A percentile compares a stretch with the other conserved stretches of the same genome.
Conservation (phyloP, 2,113 vertebrate genomes). For the Grammatotria lemairii region DNA sequence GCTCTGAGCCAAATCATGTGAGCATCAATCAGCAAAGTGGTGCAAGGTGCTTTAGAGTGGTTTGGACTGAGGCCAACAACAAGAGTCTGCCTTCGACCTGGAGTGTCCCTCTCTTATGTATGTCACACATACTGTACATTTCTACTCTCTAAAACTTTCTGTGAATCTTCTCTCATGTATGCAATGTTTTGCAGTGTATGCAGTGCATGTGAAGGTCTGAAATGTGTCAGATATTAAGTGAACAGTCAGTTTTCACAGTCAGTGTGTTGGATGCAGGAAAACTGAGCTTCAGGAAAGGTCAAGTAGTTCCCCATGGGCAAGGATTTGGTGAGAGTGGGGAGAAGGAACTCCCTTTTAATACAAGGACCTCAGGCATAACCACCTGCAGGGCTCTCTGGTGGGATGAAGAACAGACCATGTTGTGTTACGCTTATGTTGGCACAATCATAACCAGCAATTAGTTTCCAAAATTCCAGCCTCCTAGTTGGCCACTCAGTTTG, state of each 20-base stretch:
- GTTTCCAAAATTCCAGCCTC: not conserved
- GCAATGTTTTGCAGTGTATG: not conserved
- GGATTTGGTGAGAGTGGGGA: not conserved
- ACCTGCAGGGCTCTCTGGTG: not conserved
- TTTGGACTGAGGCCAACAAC: not conserved
- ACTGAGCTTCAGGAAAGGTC: not conserved
- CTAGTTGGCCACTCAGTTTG: not conserved
- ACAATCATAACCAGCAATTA: not conserved
- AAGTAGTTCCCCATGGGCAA: not conserved
- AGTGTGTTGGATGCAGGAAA: not conserved
- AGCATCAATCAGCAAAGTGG: not conserved
- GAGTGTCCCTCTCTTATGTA: not conserved
- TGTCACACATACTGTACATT: not conserved
- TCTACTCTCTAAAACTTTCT: not conserved
- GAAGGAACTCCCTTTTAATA: not conserved
- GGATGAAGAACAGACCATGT: not conserved
- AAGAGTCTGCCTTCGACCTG: not conserved
- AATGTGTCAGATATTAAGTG: not conserved
- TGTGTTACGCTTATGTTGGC: not conserved
- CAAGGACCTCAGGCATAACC: not conserved
- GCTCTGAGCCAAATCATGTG: not conserved
- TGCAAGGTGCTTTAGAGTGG: not conserved
- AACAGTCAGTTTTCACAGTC: not conserved
- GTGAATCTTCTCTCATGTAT: not conserved
- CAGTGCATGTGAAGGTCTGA: not conserved